A percentile compares a stretch with the other conserved stretches of the same genome.
Evolutionary conservation across 2,113 vertebrate genomes (phyloP).

Genomic region (Stegostoma tigrinum): DNA sequence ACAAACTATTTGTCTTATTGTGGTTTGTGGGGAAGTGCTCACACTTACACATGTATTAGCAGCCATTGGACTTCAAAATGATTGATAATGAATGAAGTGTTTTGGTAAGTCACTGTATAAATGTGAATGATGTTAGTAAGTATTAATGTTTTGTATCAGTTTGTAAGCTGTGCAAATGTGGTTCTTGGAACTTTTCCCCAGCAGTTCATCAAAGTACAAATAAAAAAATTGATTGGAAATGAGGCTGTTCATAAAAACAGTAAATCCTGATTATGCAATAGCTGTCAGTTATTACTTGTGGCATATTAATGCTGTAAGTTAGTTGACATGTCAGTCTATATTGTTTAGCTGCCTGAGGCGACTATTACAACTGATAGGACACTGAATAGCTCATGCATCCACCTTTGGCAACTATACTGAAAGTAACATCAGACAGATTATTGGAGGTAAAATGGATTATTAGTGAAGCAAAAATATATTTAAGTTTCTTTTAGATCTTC

Average conservation of each 20-base stretch:
- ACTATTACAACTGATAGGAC: background rate
- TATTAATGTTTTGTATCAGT: background rate
- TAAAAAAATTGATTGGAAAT: background rate
- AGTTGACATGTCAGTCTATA: constrained; percentile 1
- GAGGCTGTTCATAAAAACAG: background rate
- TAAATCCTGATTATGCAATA: background rate
- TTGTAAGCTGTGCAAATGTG: background rate
- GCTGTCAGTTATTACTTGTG: constrained; percentile 1
- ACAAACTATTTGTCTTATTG: background rate
- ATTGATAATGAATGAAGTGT: background rate
- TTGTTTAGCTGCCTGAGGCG: background rate
- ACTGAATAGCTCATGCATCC: background rate
- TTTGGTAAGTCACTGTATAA: background rate
- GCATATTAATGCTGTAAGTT: background rate
- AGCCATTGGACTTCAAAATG: background rate
- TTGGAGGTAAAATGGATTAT: background rate
- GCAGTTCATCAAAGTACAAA: background rate
- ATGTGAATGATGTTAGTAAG: background rate
- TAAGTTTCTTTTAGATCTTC: background rate
- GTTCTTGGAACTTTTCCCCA: background rate
- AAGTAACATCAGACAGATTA: background rate
- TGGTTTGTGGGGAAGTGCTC: background rate
- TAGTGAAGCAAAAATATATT: background rate
- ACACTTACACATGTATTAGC: background rate
- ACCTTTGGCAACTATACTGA: background rate